These are phyloP conservation scores for Lampropteryx suffumata DNA, from an alignment of 2,888 invertebrate species.

Conservation along the genomic window DNA sequence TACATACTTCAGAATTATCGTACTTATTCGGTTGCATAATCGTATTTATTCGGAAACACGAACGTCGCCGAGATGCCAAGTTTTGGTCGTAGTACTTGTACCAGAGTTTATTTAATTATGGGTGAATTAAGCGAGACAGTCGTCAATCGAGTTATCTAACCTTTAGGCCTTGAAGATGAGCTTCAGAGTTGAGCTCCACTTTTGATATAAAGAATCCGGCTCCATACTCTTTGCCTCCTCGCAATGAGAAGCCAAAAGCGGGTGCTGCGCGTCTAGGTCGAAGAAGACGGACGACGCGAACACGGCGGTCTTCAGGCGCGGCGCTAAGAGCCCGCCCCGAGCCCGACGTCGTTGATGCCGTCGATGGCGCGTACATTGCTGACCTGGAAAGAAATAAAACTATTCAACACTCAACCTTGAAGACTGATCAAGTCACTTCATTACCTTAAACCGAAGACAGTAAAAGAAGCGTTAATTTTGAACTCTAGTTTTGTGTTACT, in stretches of 20 bases:
- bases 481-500: no score
- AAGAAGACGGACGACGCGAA: constrained; percentile 70
- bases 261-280: constrained; percentile 77
- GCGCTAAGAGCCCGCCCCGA: constrained; percentile 56
- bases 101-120: no score
- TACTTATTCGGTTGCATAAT: no score
- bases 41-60: no score
- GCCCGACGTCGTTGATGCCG: constrained; percentile 68
- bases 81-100: no score
- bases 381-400: constrained; percentile 13
- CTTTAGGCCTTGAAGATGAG: constrained; percentile 92
- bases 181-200: constrained; percentile 93
- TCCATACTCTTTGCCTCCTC: constrained; percentile 95
- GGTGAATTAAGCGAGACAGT: no score
- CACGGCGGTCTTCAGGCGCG: constrained; percentile 56
- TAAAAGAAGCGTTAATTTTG: no score
- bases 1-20: no score
- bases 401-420: not conserved
- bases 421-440: no score
- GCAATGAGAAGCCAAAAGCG: constrained; percentile 90
- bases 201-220: constrained; percentile 96
- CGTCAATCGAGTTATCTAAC: constrained; percentile 76
- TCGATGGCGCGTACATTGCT: constrained; percentile 69
- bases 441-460: no score
- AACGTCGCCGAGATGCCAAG: no score